Evolutionary conservation across 2,113 vertebrate species (phyloP), one percentile per base, ranked within the genome.

Genomic region (Verasper variegatus): DNA sequence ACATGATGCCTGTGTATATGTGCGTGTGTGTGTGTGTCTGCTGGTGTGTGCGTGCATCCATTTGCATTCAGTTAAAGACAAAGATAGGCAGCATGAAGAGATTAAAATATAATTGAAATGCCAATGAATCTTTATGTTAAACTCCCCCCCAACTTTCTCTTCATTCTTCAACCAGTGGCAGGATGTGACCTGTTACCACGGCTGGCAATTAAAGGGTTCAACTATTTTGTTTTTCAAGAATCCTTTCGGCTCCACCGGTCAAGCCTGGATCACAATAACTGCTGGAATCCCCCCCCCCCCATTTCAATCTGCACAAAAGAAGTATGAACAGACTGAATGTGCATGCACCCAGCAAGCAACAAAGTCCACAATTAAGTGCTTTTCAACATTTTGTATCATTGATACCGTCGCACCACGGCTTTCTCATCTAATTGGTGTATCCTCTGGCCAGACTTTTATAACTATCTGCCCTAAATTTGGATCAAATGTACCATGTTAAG

Each of bases 1-100:
- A 93, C 64, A 2, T 77, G 89, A 92, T 83, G 78, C 86, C 62
- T 52, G 45, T 55, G 31, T 47, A 17, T 14, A 18, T 6, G 26
- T 2, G 14, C 3, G 61, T 14, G 51, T 57, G 6, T 31, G 31
- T 31, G 31, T 31, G 31, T 31, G 31, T 31, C 31, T 31, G 31
- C 31, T 5, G 31, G 31, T 1, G 31, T 31, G 57, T 62, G 64
- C 62, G 68, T 58, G 56, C 24, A 31, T 55, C 42, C 55, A 60
- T 68, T 3, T 47, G 47, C 8, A 31, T 47, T 37, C 27, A 58
- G 12, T 40, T 68, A 23, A 31, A 35, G 14, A 8, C 3, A 40
- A 9, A 27, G 40, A 35, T 4, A 67, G 49, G 17, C 3, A 56
- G 17, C 31, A 68, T 6, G 13, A 20, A 52, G 2, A 52, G 1